These are phyloP conservation scores for Tridacna crocea DNA, from an alignment of 2,888 invertebrate genomes.

Conservation along the genomic window DNA sequence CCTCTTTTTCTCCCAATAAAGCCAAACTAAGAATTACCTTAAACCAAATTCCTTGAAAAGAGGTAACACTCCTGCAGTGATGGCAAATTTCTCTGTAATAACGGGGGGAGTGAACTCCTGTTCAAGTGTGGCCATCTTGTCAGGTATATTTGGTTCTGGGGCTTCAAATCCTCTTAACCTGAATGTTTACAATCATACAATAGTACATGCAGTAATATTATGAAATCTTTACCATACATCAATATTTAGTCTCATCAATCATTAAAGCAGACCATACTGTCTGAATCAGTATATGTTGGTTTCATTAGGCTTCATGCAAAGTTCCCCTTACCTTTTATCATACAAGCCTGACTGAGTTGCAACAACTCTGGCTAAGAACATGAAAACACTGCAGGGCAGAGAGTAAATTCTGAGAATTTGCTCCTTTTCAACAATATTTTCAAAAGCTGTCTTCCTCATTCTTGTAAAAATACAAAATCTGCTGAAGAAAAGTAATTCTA, in stretches of 20 bases:
- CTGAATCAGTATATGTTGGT: too few species aligned
- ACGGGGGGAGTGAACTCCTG: slow-evolving; percentile 85
- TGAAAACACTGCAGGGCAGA: background rate
- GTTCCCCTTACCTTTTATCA: too few species aligned
- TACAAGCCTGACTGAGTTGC: background rate
- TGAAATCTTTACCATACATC: too few species aligned
- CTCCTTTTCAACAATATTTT: background rate
- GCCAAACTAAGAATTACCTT: slow-evolving; percentile 82
- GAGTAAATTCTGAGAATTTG: background rate
- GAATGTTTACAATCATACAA: background rate
- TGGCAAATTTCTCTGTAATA: slow-evolving; percentile 89
- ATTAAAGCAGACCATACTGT: too few species aligned
- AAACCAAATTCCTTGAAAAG: slow-evolving; percentile 87
- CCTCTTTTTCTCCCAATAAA: background rate
- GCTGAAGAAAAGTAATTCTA: too few species aligned
- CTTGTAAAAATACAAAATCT: too few species aligned
- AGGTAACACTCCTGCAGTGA: slow-evolving; percentile 88
- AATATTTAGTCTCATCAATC: too few species aligned
- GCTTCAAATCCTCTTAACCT: slow-evolving; percentile 67
- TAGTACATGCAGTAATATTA: too few species aligned
- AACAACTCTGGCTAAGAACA: background rate
- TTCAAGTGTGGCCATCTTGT: slow-evolving; percentile 29
- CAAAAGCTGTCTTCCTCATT: too few species aligned
- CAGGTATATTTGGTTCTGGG: slow-evolving; percentile 55
- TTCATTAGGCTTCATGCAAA: too few species aligned